Conservation (phyloP, 1,140 invertebrate species). For the Drosophila pectinifera region DNA sequence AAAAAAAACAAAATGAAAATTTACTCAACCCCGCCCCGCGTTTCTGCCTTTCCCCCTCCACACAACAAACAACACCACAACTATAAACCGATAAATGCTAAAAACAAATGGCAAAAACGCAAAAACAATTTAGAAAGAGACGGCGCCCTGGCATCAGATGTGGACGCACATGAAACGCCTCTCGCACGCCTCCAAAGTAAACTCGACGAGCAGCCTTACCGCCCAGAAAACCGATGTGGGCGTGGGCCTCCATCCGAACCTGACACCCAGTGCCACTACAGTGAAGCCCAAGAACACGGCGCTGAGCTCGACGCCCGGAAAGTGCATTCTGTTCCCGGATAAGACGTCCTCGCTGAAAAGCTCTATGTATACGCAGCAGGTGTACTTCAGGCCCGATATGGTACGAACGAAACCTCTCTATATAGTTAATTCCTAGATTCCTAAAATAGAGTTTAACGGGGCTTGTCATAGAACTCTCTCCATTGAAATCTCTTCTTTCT, state of each 20-base stretch:
- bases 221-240: conserved; percentile 80
- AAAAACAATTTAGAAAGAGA: conserved; percentile 74
- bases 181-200: conserved; percentile 83
- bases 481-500: neutral
- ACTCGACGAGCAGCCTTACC: conserved; percentile 81
- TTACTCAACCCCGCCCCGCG: conserved; percentile 30
- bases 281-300: conserved; percentile 15
- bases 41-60: conserved; percentile 29
- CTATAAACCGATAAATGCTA: conserved; percentile 15
- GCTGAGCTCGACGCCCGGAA: conserved; percentile 52
- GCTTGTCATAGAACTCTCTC: neutral
- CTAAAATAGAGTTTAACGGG: conserved; percentile 19
- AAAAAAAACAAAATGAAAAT: conserved; percentile 37
- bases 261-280: conserved; percentile 47
- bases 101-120: conserved; percentile 27
- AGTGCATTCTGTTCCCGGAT: conserved; percentile 80
- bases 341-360: conserved; percentile 82
- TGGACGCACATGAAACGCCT: conserved; percentile 84
- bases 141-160: conserved; percentile 83
- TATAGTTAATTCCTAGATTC: conserved; percentile 42
- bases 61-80: conserved; percentile 28
- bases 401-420: conserved; percentile 63
- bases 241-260: conserved; percentile 62
- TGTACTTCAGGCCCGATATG: conserved; percentile 83
- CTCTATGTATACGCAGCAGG: conserved; percentile 78